Conservation (phyloP, 2,797 vertebrate genomes). For the Chaunax sp. region DNA sequence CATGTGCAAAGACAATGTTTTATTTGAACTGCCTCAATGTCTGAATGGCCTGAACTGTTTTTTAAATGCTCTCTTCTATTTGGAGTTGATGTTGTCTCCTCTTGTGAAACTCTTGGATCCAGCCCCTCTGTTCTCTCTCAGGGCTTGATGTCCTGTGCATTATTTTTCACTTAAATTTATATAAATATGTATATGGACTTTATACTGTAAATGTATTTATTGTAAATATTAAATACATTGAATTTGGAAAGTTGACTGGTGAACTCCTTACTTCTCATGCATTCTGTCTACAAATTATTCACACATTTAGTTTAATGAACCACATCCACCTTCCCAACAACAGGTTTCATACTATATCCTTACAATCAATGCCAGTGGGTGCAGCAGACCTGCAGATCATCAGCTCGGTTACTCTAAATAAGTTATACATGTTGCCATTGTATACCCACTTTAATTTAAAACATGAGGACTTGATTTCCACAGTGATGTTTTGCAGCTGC, state of each 20-base stretch:
- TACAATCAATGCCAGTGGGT: constrained; percentile 18
- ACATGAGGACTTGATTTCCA: constrained; percentile 83
- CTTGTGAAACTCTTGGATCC: constrained; percentile 76
- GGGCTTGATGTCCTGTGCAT: constrained; percentile 94
- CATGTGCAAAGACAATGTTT: constrained; percentile 86
- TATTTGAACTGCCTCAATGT: constrained; percentile 86
- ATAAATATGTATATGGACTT: constrained; percentile 88
- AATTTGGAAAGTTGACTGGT: constrained; percentile 57
- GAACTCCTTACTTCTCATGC: constrained; percentile 15
- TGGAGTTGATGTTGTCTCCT: constrained; percentile 61
- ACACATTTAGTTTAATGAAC: constrained; percentile 51
- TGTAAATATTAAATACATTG: constrained; percentile 91
- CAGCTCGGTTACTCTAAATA: constrained; percentile 57
- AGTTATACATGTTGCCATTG: constrained; percentile 64
- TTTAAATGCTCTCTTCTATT: constrained; percentile 39
- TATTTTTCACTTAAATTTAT: constrained; percentile 88
- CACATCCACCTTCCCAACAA: constrained; percentile 62
- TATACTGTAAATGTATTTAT: constrained; percentile 94
- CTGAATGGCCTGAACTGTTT: constrained; percentile 66
- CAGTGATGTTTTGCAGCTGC: constrained; percentile 92
- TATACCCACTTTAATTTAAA: constrained; percentile 69
- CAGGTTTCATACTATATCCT: constrained; percentile 45
- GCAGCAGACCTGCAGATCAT: constrained; percentile 52
- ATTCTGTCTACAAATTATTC: constrained; percentile 28
- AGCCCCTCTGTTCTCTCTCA: constrained; percentile 91